Percentiles rank a stretch among this genome's conserved stretches.
phyloP scores from a whole-genome alignment of 1,140 invertebrate species.

The roundworm (Caenorhabditis elegans) region WBcel235 BX284604.4:13096501-13097000 shows the following conservation, averaged over 20 bases:
- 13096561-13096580: conserved; percentile 88
- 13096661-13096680: conserved; percentile 87
- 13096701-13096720: conserved; percentile 61
- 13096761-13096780: conserved; percentile 38
- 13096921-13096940: not conserved
- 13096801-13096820: conserved; percentile 16
- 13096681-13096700: conserved; percentile 87
- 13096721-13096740: not conserved
- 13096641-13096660: conserved; percentile 88
- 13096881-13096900: conserved; percentile 40
- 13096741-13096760: conserved; percentile 33
- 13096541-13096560: conserved; percentile 80
- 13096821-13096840: conserved; percentile 37
- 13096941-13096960: not conserved
- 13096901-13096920: conserved; percentile 25
- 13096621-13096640: conserved; percentile 78
- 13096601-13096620: conserved; percentile 85
- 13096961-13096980: too few species aligned
- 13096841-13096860: conserved; percentile 12
- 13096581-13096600: conserved; percentile 84
- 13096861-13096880: conserved; percentile 49
- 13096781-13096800: conserved; percentile 19
- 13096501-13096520: conserved; percentile 90
- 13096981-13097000: not conserved
- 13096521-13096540: conserved; percentile 62